Evolutionary conservation across 2,888 invertebrate species (phyloP).

Genomic region (Alcis repandata): DNA sequence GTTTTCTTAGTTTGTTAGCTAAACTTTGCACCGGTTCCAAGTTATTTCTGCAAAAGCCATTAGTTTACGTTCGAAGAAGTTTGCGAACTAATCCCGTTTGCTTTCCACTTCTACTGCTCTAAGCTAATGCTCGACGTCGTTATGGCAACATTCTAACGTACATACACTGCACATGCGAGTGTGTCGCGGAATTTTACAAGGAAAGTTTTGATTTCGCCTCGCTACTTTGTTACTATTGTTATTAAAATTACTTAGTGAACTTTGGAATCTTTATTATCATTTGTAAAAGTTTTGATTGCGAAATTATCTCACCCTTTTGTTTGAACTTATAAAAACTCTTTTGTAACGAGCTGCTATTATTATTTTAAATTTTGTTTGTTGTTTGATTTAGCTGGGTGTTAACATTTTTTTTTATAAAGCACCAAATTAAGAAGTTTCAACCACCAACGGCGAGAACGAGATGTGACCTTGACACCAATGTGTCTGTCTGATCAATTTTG

Average conservation of each 20-base stretch:
- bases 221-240: conserved; percentile 6
- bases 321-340: too few species aligned
- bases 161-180: conserved; percentile 4
- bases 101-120: conserved; percentile 32
- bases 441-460: too few species aligned
- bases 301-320: too few species aligned
- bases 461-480: too few species aligned
- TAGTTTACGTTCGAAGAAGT: conserved; percentile 34
- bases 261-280: not conserved
- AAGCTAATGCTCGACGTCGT: conserved; percentile 31
- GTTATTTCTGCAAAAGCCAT: too few species aligned
- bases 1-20: conserved; percentile 35
- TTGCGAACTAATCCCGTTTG: conserved; percentile 40
- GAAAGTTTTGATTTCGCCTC: conserved; percentile 5
- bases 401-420: too few species aligned
- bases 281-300: too few species aligned
- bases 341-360: too few species aligned
- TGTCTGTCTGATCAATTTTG: too few species aligned
- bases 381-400: too few species aligned
- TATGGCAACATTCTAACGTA: conserved; percentile 31
- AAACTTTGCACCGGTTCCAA: conserved; percentile 21
- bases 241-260: not conserved
- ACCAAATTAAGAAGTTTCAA: too few species aligned
- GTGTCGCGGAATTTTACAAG: conserved; percentile 4
- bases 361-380: too few species aligned